Conservation (phyloP, 2,888 invertebrate species). For the Scaptodrosophila latifasciaeformis region DNA sequence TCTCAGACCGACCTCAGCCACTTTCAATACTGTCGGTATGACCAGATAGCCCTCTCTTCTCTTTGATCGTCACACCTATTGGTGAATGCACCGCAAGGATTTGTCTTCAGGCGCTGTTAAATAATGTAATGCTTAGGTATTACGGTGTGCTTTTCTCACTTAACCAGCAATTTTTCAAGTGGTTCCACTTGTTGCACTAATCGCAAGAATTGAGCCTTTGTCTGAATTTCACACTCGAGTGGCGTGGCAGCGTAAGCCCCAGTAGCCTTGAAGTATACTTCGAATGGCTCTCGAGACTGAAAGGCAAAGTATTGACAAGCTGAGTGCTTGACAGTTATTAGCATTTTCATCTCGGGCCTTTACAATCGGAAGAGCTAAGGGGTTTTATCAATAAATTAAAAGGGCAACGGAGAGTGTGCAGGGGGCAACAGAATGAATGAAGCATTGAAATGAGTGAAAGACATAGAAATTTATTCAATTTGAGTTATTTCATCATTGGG, state of each 20-base stretch:
- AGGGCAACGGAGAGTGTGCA: neutral
- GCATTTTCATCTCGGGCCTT: constrained; percentile 3
- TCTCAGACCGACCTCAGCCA: too few relatives aligned
- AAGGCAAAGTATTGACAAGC: too few relatives aligned
- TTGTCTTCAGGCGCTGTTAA: too few relatives aligned
- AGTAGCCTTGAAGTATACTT: constrained; percentile 1
- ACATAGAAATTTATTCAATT: constrained; percentile 15
- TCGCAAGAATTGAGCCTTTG: too few relatives aligned
- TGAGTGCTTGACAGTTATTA: constrained; percentile 26
- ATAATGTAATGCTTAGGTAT: too few relatives aligned
- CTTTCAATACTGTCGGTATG: too few relatives aligned
- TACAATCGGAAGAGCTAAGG: constrained; percentile 16
- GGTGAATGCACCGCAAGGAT: too few relatives aligned
- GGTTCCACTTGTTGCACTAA: constrained; percentile 30
- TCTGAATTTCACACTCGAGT: constrained; percentile 10
- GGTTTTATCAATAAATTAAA: constrained; percentile 27
- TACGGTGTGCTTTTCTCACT: too few relatives aligned
- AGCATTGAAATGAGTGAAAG: constrained; percentile 13
- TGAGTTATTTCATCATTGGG: constrained; percentile 37
- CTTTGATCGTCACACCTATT: too few relatives aligned
- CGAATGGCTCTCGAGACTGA: neutral
- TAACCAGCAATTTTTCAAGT: too few relatives aligned
- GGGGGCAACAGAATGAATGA: constrained; percentile 9
- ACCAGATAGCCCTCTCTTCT: too few relatives aligned
- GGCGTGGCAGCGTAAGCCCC: too few relatives aligned